Conservation (phyloP, 2,888 invertebrate genomes). For the Drosophila niveifrons region DNA sequence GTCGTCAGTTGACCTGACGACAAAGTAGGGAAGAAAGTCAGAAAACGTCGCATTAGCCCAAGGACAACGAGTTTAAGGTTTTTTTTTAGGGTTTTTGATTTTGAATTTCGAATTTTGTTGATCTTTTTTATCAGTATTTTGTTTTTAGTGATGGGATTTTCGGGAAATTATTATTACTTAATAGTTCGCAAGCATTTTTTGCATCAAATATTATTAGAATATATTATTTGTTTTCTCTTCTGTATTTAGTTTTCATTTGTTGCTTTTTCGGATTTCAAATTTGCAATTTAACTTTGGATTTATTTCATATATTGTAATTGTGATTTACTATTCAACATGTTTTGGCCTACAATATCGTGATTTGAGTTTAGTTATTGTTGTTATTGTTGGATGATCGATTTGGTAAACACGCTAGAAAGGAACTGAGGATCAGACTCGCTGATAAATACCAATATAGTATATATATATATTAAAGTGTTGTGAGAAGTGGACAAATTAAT, state of each 20-base stretch:
- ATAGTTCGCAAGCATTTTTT: conserved; percentile 73
- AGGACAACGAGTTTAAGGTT: conserved; percentile 77
- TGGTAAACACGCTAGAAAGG: not conserved
- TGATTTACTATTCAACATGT: conserved; percentile 27
- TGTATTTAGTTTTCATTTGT: conserved; percentile 19
- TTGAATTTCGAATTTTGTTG: conserved; percentile 38
- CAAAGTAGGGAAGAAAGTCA: conserved; percentile 85
- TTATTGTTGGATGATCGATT: conserved; percentile 15
- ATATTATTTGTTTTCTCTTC: conserved; percentile 18
- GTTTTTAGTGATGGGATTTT: conserved; percentile 35
- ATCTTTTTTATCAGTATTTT: conserved; percentile 13
- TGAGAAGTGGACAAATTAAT: conserved; percentile 66
- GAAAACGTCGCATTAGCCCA: conserved; percentile 86
- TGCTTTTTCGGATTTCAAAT: conserved; percentile 23
- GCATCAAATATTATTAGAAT: conserved; percentile 67
- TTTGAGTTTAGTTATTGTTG: conserved; percentile 17
- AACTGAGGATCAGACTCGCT: conserved; percentile 7
- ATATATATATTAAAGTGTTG: conserved; percentile 10
- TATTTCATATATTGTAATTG: conserved; percentile 47
- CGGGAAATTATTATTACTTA: conserved; percentile 46
- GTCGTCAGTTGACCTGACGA: conserved; percentile 86
- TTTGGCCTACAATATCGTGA: conserved; percentile 24
- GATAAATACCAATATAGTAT: conserved; percentile 9
- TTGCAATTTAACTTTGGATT: conserved; percentile 78
- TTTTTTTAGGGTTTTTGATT: conserved; percentile 44